Conservation (phyloP, 2,113 vertebrate genomes). For the Lasiurus borealis region DNA sequence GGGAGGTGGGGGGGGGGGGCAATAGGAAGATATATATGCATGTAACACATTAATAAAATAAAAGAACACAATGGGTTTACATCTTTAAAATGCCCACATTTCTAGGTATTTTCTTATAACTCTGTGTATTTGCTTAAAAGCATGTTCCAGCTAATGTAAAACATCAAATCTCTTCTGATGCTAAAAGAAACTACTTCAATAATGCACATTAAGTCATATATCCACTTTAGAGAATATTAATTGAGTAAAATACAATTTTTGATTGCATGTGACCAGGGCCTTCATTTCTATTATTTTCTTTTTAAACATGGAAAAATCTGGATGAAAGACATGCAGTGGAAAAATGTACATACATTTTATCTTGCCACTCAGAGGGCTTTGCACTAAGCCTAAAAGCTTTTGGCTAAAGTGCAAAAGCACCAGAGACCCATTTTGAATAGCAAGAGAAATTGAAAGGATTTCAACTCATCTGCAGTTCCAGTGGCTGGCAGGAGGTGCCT, state of each 20-base stretch:
- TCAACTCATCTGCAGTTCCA: constrained; percentile 66
- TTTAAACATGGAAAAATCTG: constrained; percentile 63
- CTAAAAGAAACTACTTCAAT: constrained; percentile 44
- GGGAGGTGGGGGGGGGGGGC: too few relatives aligned
- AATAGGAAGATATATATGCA: too few relatives aligned
- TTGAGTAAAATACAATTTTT: constrained; percentile 46
- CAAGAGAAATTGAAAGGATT: constrained; percentile 75
- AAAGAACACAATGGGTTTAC: background rate
- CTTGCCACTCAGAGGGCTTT: constrained; percentile 64
- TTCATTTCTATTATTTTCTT: constrained; percentile 59
- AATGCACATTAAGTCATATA: background rate
- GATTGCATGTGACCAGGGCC: background rate
- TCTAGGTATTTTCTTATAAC: constrained; percentile 24
- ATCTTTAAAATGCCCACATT: constrained; percentile 52
- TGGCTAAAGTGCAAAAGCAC: constrained; percentile 60
- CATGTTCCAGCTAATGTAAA: constrained; percentile 6
- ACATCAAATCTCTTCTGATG: constrained; percentile 37
- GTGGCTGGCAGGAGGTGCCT: constrained; percentile 53
- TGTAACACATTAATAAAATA: too few relatives aligned
- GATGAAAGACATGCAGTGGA: constrained; percentile 49
- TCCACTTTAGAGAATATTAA: constrained; percentile 54
- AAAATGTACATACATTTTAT: constrained; percentile 37
- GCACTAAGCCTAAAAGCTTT: constrained; percentile 73
- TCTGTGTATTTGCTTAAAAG: constrained; percentile 18
- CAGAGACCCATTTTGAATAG: constrained; percentile 74